Evolutionary conservation across 2,888 invertebrate species (phyloP).

Genomic region (Drosophila koepferae): DNA sequence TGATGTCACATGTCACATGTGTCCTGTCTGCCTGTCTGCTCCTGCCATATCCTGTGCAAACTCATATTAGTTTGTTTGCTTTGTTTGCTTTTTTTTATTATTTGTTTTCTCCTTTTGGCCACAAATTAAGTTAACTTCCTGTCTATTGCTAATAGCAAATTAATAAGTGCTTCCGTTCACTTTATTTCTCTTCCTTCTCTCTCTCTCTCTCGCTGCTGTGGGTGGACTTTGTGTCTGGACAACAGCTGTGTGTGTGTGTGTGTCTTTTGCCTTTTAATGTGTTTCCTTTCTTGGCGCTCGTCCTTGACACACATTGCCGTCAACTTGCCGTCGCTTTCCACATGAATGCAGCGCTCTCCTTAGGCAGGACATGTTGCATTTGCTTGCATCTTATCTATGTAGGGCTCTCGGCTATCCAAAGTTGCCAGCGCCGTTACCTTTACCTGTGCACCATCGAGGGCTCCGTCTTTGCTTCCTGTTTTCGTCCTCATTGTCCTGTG

Average conservation of each 20-base stretch:
- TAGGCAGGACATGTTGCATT: conserved; percentile 29
- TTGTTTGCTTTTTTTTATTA: conserved; percentile 5
- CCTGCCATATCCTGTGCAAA: conserved; percentile 46
- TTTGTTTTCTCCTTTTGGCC: conserved; percentile 33
- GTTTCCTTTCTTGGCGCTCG: conserved; percentile 63
- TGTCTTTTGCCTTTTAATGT: background rate
- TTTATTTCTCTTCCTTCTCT: conserved; percentile 60
- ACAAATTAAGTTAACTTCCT: conserved; percentile 84
- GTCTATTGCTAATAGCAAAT: conserved; percentile 83
- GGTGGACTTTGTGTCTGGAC: conserved; percentile 17
- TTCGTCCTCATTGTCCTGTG: conserved; percentile 17
- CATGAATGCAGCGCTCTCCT: conserved; percentile 44
- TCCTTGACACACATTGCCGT: conserved; percentile 73
- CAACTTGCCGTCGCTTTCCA: conserved; percentile 49
- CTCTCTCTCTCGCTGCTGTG: conserved; percentile 38
- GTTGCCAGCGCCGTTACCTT: conserved; percentile 39
- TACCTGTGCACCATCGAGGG: background rate
- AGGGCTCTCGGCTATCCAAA: conserved; percentile 77
- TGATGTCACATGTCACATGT: conserved; percentile 59
- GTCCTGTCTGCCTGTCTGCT: conserved; percentile 13
- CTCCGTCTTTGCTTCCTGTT: conserved; percentile 50
- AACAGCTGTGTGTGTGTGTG: background rate
- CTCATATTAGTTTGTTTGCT: conserved; percentile 12
- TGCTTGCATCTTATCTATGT: conserved; percentile 68
- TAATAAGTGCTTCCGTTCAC: conserved; percentile 83